Evolutionary conservation across 2,113 vertebrate genomes (phyloP), one percentile per base, ranked within the genome.

Genomic region (Cepphus grylle): DNA sequence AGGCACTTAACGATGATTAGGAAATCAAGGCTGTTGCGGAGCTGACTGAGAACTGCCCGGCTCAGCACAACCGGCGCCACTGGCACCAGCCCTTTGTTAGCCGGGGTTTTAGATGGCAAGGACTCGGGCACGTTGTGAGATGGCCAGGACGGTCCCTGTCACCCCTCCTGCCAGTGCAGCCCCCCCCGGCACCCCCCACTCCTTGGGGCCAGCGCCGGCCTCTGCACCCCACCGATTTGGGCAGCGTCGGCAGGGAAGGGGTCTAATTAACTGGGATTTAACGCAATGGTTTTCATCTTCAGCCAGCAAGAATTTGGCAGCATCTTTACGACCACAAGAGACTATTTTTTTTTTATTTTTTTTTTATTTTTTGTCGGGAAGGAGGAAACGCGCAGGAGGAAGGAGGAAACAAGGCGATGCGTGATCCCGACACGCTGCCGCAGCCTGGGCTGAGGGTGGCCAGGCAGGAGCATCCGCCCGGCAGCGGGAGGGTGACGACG

Each of bases 381-480:
- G 17, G 38, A 19, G 40, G 40, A 34, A 38, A 29, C 0, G 8
- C 3, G 2, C 11, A 8, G 40, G 40, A 40, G 45, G 69, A 58
- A 30, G 17, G 40, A 19, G 40, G n/a, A 34, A 38, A 29, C 32
- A 27, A 63, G 38, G 40, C 25, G 23, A 10, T 0, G 50, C 5
- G 25, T 20, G n/a, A 65, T 40, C 49, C 19, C 1, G 5, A 16
- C 27, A 8, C 2, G 1, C 58, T 7, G 30, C 1, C 4, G 6
- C 49, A 38, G 58, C 20, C 65, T 10, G 53, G 30, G 63, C 40
- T 30, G 9, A 20, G 55, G 52, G 52, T 13, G 40, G 18, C 22
- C 11, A 29, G 25, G 80, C 65, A 8, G 43, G 43, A 23, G 47
- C 67, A 20, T 2, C 56, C 36, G 3, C n/a, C 55, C 12, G 4